Base-by-base conservation (phyloP, 2,888 invertebrate genomes). In the Lamproptera curius region DNA sequence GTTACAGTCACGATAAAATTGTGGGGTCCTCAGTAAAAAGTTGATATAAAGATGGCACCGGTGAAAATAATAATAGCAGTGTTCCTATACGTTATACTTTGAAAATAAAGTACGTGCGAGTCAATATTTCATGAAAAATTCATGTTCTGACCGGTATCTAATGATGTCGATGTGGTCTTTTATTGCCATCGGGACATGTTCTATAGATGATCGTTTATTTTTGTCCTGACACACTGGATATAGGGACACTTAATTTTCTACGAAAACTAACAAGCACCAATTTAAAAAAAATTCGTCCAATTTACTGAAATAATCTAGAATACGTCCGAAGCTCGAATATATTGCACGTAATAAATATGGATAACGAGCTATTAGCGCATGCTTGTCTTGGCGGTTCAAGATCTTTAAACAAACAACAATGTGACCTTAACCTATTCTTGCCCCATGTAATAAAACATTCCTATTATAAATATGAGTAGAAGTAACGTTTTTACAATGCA, bases 81-180 rank as follows among this genome's bases (percentile, higher is more conserved):
- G 66, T 63, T 63, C 63, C 54, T 58, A 61, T 61, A 56, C 62
- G 57, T 66, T 67, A 62, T 67, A 69, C 66, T 64, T 63, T 50
- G 47, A 65, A 67, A 67, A 70, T 73, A 70, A 74, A 67, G 66
- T 67, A 64, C 67, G 63, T 73, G 70, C 67, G 67, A 68, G 72
- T 65, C 67, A 70, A 82, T 82, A 83, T 83, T 78, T 83, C 83
- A 86, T 85, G 85, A 86, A 86, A 86, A 82, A 86, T 85, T 85
- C 85, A 85, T 85, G 79, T 67, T 72, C 67, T 68, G 69, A 68
- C 65, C 61, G 68, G 63, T 63, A 68, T 75, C 81, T 86, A 86
- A 86, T 84, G 84, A 86, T 76, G 80, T 70, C 65, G 75, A 76
- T 76, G 72, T 74, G 76, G 75, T 77, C 76, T 81, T 79, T 83